A percentile compares a stretch with the other conserved stretches of the same genome.
These are phyloP conservation scores for Corydoras maculifer DNA, from an alignment of 2,113 vertebrate genomes.

Conservation along the genomic window DNA sequence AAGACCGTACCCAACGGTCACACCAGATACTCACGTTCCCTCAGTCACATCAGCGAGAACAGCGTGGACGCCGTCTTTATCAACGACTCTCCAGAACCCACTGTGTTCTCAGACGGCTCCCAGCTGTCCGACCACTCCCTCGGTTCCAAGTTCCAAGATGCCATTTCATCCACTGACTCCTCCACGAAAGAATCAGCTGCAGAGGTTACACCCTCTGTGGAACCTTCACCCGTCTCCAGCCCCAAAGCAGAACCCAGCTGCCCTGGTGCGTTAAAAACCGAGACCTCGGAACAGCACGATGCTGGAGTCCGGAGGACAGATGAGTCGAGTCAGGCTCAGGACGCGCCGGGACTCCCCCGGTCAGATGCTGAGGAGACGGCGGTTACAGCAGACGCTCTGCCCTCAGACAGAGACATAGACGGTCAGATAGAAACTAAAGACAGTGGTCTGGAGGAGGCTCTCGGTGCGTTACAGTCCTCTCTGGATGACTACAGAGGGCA, in stretches of 20 bases:
- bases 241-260: slow-evolving; percentile 10
- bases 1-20: slow-evolving; percentile 64
- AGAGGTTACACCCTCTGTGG: background rate
- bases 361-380: slow-evolving; percentile 46
- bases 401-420: background rate
- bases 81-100: slow-evolving; percentile 43
- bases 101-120: slow-evolving; percentile 46
- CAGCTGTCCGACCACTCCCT: slow-evolving; percentile 33
- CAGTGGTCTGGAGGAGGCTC: slow-evolving; percentile 75
- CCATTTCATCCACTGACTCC: background rate
- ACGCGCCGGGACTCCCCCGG: background rate
- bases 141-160: slow-evolving; percentile 18
- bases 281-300: slow-evolving; percentile 11
- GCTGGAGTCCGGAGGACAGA: slow-evolving; percentile 12
- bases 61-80: slow-evolving; percentile 68
- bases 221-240: background rate
- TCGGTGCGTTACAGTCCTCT: slow-evolving; percentile 70
- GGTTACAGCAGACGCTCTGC: slow-evolving; percentile 18
- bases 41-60: slow-evolving; percentile 92
- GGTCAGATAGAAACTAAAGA: slow-evolving; percentile 47
- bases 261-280: background rate
- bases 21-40: slow-evolving; percentile 72
- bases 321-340: background rate
- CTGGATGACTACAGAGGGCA: slow-evolving; percentile 92
- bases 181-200: too few species aligned